phyloP scores from a whole-genome alignment of 2,888 invertebrate species.

The Ethmia dodecea region DNA sequence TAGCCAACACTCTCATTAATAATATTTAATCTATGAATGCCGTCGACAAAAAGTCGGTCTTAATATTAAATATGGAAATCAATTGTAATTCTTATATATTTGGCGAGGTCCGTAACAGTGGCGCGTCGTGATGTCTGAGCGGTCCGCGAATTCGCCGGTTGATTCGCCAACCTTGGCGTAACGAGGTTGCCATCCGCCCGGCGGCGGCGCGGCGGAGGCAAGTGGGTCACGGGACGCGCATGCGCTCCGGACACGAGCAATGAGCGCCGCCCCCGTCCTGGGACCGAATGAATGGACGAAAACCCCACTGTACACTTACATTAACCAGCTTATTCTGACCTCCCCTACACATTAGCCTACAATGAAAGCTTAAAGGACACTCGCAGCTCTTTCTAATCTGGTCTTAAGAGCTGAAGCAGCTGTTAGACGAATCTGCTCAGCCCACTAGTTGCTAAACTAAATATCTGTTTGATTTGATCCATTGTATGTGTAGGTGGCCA shows the following conservation, averaged over 20 bases:
- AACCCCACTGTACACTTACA: conserved; percentile 38
- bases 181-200: conserved; percentile 53
- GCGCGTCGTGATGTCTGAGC: conserved; percentile 64
- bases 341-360: conserved; percentile 43
- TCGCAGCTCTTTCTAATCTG: conserved; percentile 39
- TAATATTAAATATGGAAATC: conserved; percentile 4
- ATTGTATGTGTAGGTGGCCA: conserved; percentile 27
- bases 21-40: too few relatives aligned
- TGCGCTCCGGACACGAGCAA: conserved; percentile 70
- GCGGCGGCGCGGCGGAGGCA: conserved; percentile 40
- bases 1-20: too few relatives aligned
- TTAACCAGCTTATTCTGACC: conserved; percentile 41
- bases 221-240: conserved; percentile 69
- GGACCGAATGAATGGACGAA: conserved; percentile 59
- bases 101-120: conserved; percentile 32
- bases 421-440: conserved; percentile 60
- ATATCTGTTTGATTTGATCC: conserved; percentile 44
- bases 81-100: conserved; percentile 13
- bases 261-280: conserved; percentile 69
- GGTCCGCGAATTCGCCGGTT: conserved; percentile 51
- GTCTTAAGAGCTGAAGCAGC: conserved; percentile 41
- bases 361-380: conserved; percentile 29
- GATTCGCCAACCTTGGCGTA: conserved; percentile 69
- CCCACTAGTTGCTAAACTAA: conserved; percentile 68
- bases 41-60: too few relatives aligned